Conservation (phyloP, 2,888 invertebrate genomes). For the Digitonthophagus gazella region DNA sequence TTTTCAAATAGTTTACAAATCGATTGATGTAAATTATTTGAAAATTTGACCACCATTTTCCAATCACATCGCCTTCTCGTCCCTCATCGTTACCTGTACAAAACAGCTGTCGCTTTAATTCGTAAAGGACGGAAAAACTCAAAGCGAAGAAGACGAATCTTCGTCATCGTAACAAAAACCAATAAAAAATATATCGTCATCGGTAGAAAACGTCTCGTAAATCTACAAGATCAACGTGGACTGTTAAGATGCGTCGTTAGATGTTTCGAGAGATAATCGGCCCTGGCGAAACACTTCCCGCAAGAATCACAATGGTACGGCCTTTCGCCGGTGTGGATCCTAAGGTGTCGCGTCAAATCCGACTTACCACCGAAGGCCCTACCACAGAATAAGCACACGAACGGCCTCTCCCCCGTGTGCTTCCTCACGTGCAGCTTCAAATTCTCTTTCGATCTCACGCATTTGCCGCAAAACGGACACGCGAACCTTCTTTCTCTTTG, state of each 20-base stretch:
- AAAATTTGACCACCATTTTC: not conserved
- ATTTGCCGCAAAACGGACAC: conserved; percentile 87
- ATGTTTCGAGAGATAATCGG: conserved; percentile 88
- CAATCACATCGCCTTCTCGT: not conserved
- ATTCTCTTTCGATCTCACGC: conserved; percentile 85
- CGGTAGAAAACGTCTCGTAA: no score
- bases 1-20: no score
- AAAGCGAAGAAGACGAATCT: no score
- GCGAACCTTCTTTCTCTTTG: conserved; percentile 78
- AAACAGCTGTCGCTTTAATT: not conserved
- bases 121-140: not conserved
- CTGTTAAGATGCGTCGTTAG: conserved; percentile 86
- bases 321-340: conserved; percentile 86
- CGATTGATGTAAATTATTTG: not conserved
- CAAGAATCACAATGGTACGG: conserved; percentile 92
- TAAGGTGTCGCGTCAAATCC: conserved; percentile 79
- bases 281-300: conserved; percentile 87
- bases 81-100: not conserved
- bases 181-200: no score
- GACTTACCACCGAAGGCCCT: conserved; percentile 87
- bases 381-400: conserved; percentile 86
- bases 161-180: no score
- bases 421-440: conserved; percentile 84
- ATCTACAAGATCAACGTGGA: conserved; percentile 59
- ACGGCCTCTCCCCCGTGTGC: conserved; percentile 86